These are phyloP conservation scores for Scrobipalpa atriplicella DNA, from an alignment of 2,888 invertebrate species.

Conservation along the genomic window DNA sequence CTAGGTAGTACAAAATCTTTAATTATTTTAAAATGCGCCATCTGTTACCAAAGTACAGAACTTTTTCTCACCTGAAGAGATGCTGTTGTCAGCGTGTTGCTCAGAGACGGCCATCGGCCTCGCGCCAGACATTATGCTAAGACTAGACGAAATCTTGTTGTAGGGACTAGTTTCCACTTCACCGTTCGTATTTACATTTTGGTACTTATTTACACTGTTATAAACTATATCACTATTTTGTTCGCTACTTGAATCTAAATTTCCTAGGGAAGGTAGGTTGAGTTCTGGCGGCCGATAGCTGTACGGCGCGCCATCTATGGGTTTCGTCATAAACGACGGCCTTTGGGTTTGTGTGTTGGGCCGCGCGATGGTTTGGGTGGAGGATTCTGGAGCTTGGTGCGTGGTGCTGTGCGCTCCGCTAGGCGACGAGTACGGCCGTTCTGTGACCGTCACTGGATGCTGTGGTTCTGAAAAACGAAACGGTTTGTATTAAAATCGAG, in stretches of 20 bases:
- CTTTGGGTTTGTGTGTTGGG: conserved; percentile 70
- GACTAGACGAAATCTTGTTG: conserved; percentile 83
- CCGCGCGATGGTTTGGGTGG: conserved; percentile 63
- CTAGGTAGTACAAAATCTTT: neutral
- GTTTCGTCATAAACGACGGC: conserved; percentile 79
- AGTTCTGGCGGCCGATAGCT: conserved; percentile 76
- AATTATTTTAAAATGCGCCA: conserved; percentile 37
- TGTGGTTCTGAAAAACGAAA: conserved; percentile 62
- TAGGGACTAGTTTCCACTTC: conserved; percentile 80
- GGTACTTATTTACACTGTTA: conserved; percentile 82
- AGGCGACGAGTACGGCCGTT: conserved; percentile 67
- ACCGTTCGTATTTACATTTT: conserved; percentile 78
- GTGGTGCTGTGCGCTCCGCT: conserved; percentile 56
- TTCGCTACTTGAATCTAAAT: conserved; percentile 77
- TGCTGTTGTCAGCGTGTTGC: conserved; percentile 75
- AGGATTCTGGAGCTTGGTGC: conserved; percentile 53
- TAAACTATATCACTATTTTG: conserved; percentile 82
- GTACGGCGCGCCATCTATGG: conserved; percentile 78
- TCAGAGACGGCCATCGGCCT: conserved; percentile 78
- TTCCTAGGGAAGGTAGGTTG: conserved; percentile 73
- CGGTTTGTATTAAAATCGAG: neutral
- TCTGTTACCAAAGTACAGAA: conserved; percentile 36
- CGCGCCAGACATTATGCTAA: conserved; percentile 75
- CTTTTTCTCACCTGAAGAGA: conserved; percentile 66
- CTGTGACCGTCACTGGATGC: conserved; percentile 62